These are phyloP conservation scores for Synergus japonicus DNA, from an alignment of 2,888 invertebrate genomes.

Conservation along the genomic window DNA sequence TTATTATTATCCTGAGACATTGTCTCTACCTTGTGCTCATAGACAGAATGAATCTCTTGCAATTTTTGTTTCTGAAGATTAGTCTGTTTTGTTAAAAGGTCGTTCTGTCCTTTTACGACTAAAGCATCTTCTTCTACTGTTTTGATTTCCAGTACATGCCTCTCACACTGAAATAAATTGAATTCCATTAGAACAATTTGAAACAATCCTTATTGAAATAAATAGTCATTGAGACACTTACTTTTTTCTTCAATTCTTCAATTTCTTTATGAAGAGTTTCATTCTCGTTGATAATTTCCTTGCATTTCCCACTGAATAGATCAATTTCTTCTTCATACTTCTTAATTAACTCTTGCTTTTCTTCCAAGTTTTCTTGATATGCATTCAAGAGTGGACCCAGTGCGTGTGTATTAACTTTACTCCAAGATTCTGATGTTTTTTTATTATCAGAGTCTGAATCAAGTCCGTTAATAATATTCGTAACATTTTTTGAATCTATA, in stretches of 20 bases:
- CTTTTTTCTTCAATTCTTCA: constrained; percentile 77
- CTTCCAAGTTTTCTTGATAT: constrained; percentile 87
- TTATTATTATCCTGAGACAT: constrained; percentile 84
- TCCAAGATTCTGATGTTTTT: constrained; percentile 79
- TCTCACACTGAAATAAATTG: constrained; percentile 67
- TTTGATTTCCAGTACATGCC: constrained; percentile 69
- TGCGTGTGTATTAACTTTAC: constrained; percentile 81
- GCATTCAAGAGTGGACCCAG: constrained; percentile 87
- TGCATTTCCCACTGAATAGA: constrained; percentile 84
- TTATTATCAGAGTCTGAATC: constrained; percentile 64
- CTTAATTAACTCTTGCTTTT: constrained; percentile 85
- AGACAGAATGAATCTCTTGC: constrained; percentile 85
- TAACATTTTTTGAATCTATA: constrained; percentile 54
- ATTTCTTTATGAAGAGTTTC: constrained; percentile 81
- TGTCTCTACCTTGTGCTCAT: constrained; percentile 85
- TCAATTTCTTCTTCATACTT: constrained; percentile 86
- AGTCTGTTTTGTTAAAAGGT: constrained; percentile 82
- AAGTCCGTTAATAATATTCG: constrained; percentile 61
- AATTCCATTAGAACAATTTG: constrained; percentile 18
- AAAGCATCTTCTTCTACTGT: constrained; percentile 69
- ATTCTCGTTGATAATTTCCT: constrained; percentile 85
- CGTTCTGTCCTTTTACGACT: constrained; percentile 74
- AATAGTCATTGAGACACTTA: constrained; percentile 51
- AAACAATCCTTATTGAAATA: not conserved
- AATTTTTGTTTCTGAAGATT: constrained; percentile 86